Conservation (phyloP, 2,797 vertebrate genomes). For the Pipistrellus pipistrellus region DNA sequence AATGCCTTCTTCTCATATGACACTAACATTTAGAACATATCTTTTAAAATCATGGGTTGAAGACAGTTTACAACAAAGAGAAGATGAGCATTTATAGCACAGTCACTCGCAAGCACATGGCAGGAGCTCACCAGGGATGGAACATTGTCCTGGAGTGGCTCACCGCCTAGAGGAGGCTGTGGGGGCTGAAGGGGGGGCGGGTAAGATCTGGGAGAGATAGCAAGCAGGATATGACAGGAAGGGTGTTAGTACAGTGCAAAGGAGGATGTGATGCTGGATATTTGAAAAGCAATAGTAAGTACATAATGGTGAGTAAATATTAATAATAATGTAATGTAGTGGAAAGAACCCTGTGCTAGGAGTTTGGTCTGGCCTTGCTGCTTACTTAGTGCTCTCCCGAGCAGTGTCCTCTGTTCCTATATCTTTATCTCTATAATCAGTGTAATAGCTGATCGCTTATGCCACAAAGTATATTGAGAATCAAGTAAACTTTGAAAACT, state of each 20-base stretch:
- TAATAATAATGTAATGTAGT: neutral
- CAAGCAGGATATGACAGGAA: neutral
- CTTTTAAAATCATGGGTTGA: neutral
- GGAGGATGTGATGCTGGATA: neutral
- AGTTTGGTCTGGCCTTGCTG: neutral
- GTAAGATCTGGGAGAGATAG: neutral
- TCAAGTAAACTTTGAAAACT: slow-evolving; percentile 60
- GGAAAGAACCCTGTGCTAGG: neutral
- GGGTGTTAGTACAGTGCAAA: neutral
- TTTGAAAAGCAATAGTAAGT: slow-evolving; percentile 20
- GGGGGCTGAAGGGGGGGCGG: neutral
- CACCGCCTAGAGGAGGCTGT: neutral
- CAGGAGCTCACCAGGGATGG: neutral
- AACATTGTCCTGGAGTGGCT: neutral
- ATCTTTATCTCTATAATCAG: slow-evolving; percentile 25
- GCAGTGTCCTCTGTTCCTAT: neutral
- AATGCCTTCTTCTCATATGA: neutral
- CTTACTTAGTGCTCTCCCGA: neutral
- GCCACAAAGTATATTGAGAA: neutral
- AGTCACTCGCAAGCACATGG: neutral
- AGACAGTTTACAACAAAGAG: slow-evolving; percentile 25
- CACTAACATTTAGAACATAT: slow-evolving; percentile 4
- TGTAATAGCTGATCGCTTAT: neutral
- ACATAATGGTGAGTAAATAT: neutral
- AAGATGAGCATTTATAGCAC: neutral